Percentiles rank a stretch among this genome's conserved stretches.
phyloP scores from a whole-genome alignment of 2,113 vertebrate genomes.

The Pholis gunnellus region DNA sequence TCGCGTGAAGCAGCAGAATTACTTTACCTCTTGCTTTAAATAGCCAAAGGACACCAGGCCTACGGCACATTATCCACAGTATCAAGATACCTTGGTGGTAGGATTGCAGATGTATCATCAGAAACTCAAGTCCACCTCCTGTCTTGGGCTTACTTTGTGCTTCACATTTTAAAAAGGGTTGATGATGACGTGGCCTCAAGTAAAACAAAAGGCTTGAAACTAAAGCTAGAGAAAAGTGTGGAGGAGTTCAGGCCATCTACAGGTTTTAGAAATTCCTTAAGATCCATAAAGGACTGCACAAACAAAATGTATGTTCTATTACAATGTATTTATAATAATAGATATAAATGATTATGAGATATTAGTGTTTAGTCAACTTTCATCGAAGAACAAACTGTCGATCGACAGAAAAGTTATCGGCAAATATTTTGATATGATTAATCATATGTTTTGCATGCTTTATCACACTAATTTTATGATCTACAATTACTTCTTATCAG shows the following conservation, averaged over 20 bases:
- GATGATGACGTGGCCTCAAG: neutral
- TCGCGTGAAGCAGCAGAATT: constrained; percentile 19
- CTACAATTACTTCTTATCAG: no score
- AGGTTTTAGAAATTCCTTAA: neutral
- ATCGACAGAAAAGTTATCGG: no score
- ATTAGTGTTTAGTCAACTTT: neutral
- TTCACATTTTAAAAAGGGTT: neutral
- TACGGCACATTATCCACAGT: constrained; percentile 18
- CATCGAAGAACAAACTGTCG: neutral
- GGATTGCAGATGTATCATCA: constrained; percentile 23
- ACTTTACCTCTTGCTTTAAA: constrained; percentile 48
- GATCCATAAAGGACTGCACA: no score
- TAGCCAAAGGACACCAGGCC: constrained; percentile 13
- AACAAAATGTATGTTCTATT: neutral
- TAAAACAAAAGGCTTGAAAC: neutral
- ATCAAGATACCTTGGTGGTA: constrained; percentile 22
- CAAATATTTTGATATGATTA: no score
- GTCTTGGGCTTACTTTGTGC: no score
- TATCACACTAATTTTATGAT: no score
- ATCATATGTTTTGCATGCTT: no score
- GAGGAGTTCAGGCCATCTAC: neutral
- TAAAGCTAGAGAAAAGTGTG: neutral
- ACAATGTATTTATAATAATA: neutral
- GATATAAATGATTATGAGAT: neutral
- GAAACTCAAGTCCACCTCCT: neutral